Evolutionary conservation across 2,797 vertebrate species (phyloP).

Genomic region (Helarctos malayanus): DNA sequence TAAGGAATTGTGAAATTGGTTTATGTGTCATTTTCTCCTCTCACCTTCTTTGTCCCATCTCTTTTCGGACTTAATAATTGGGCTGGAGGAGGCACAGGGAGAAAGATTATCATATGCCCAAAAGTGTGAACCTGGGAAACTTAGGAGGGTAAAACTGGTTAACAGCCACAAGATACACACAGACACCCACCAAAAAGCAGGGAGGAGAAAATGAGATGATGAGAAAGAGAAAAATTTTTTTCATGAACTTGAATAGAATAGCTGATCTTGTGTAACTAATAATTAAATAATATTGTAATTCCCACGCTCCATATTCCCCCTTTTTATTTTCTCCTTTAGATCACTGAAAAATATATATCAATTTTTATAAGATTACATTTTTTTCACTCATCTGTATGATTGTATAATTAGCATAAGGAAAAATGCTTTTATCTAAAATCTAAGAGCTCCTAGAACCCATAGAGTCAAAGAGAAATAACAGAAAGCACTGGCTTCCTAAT

Average conservation of each 20-base stretch:
- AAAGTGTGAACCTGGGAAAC: background rate
- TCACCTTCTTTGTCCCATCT: background rate
- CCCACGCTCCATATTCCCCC: background rate
- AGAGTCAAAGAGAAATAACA: constrained; percentile 31
- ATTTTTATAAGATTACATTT: constrained; percentile 25
- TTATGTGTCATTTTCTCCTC: background rate
- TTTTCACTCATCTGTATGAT: constrained; percentile 10
- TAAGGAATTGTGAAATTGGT: constrained; percentile 34
- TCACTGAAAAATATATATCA: constrained; percentile 44
- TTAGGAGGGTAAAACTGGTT: constrained; percentile 28
- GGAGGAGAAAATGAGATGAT: background rate
- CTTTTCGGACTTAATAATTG: constrained; percentile 58
- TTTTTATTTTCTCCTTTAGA: constrained; percentile 25
- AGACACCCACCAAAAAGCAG: background rate
- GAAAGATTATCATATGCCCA: background rate
- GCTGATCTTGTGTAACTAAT: constrained; percentile 34
- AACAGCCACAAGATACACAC: background rate
- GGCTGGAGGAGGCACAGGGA: background rate
- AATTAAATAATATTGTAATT: constrained; percentile 46
- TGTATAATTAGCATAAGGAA: background rate
- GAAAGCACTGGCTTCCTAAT: background rate
- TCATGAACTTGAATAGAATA: constrained; percentile 28
- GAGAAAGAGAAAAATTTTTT: background rate
- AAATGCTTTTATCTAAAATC: constrained; percentile 14
- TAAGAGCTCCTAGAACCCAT: background rate